These are phyloP conservation scores for Mustelus asterias DNA, from an alignment of 2,113 vertebrate genomes.

Conservation along the genomic window DNA sequence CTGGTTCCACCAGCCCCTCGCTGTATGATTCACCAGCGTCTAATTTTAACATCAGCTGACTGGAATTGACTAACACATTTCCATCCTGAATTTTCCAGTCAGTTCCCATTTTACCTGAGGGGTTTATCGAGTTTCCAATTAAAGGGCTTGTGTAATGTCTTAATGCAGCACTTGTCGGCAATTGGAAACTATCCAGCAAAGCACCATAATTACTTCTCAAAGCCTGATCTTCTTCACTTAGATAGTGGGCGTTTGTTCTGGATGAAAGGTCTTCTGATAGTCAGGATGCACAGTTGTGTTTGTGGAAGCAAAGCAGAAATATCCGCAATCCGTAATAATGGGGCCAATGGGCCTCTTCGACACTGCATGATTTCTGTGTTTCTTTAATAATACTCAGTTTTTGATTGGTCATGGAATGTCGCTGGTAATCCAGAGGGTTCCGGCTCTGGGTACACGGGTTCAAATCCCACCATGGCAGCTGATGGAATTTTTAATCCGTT, in stretches of 20 bases:
- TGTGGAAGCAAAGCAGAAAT: background rate
- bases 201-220: background rate
- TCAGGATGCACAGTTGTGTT: background rate
- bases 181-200: background rate
- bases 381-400: no score
- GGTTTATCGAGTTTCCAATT: slow-evolving; percentile 5
- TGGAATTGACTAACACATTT: background rate
- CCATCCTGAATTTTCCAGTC: background rate
- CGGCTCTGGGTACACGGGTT: no score
- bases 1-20: background rate
- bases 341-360: no score
- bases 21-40: background rate
- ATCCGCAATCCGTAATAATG: background rate
- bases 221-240: background rate
- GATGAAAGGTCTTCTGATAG: background rate
- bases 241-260: background rate
- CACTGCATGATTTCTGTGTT: no score
- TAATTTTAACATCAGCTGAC: background rate
- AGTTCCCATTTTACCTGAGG: background rate
- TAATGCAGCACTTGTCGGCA: background rate
- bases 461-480: no score
- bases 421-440: no score
- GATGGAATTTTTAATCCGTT: no score
- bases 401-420: no score
- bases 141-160: background rate